These are phyloP conservation scores for Andrena fulva DNA, from an alignment of 2,888 invertebrate genomes.

Conservation along the genomic window DNA sequence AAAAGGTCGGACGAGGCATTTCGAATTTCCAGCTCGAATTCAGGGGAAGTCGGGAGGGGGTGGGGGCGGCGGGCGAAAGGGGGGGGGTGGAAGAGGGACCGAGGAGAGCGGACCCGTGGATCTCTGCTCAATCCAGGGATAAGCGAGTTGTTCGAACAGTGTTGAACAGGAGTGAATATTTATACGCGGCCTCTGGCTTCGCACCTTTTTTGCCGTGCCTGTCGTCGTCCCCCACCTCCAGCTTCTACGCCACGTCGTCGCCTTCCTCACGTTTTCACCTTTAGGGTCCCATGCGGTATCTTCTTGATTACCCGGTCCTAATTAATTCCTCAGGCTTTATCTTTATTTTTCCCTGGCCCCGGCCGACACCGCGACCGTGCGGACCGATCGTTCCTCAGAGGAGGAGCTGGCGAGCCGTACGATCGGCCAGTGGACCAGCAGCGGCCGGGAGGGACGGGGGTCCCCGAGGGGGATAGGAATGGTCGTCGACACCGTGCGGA, in stretches of 20 bases:
- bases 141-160: constrained; percentile 80
- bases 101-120: constrained; percentile 46
- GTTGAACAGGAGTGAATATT: constrained; percentile 82
- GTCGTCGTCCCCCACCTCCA: constrained; percentile 67
- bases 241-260: constrained; percentile 53
- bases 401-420: constrained; percentile 38
- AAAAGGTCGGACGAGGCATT: constrained; percentile 71
- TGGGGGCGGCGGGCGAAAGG: background rate
- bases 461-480: constrained; percentile 52
- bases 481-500: constrained; percentile 73
- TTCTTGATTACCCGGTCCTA: constrained; percentile 83
- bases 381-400: constrained; percentile 50
- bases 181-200: constrained; percentile 79
- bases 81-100: constrained; percentile 11
- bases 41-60: constrained; percentile 37
- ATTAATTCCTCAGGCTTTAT: constrained; percentile 83
- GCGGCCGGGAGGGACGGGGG: background rate
- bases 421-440: constrained; percentile 37
- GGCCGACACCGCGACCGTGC: constrained; percentile 46
- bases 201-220: constrained; percentile 79
- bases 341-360: constrained; percentile 75
- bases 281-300: constrained; percentile 75
- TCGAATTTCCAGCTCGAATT: constrained; percentile 76
- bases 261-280: constrained; percentile 56
- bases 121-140: constrained; percentile 77